phyloP scores from a whole-genome alignment of 2,113 vertebrate species.

The Eurypyga helias region DNA sequence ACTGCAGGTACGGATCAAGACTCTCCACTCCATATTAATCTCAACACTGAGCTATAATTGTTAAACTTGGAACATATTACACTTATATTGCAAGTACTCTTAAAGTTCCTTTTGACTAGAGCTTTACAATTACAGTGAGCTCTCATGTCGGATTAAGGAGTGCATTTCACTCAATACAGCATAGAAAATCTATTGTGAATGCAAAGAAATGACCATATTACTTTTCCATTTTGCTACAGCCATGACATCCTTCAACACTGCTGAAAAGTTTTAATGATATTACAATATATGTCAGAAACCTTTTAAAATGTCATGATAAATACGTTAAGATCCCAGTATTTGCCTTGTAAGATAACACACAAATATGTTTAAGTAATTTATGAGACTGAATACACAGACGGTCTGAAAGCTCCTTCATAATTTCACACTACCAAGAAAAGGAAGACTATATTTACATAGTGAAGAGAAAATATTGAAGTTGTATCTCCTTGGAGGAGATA shows the following conservation, averaged over 20 bases:
- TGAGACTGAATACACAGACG: background rate
- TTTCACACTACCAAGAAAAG: background rate
- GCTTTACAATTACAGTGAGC: constrained; percentile 27
- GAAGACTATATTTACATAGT: background rate
- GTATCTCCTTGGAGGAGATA: background rate
- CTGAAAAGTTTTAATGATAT: constrained; percentile 1
- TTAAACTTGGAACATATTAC: background rate
- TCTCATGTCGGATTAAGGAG: constrained; percentile 26
- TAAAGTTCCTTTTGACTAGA: background rate
- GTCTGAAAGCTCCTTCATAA: constrained; percentile 9
- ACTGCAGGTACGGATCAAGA: background rate
- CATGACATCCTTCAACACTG: background rate
- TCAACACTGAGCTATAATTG: background rate
- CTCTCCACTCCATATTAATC: background rate
- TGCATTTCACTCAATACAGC: constrained; percentile 4
- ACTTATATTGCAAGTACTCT: background rate
- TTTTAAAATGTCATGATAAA: too few relatives aligned
- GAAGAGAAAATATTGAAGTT: background rate
- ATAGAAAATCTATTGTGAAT: background rate
- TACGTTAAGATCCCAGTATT: background rate
- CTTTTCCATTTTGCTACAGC: constrained; percentile 34
- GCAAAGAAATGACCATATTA: constrained; percentile 12
- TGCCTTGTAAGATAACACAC: background rate
- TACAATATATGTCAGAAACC: background rate
- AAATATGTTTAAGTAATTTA: background rate